phyloP scores from a whole-genome alignment of 2,797 vertebrate species.

The Enteromius paludinosus region DNA sequence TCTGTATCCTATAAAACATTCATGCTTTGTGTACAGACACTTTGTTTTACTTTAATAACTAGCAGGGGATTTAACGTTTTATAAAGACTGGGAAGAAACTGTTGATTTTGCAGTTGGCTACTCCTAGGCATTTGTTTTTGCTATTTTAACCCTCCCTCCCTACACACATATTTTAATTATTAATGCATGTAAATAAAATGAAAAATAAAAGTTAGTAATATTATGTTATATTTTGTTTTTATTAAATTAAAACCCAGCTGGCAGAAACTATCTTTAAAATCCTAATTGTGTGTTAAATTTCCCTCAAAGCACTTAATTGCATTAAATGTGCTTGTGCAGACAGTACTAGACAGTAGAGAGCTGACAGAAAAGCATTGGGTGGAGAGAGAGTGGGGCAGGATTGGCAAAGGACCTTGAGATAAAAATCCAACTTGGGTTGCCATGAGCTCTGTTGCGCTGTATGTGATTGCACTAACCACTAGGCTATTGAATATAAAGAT shows the following conservation, averaged over 20 bases:
- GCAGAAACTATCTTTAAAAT: background rate
- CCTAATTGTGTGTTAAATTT: background rate
- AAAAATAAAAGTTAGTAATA: background rate
- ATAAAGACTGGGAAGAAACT: background rate
- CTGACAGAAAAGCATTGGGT: too few relatives aligned
- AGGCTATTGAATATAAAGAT: too few relatives aligned
- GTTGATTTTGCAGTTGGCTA: constrained; percentile 22
- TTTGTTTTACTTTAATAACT: constrained; percentile 36
- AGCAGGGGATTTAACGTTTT: background rate
- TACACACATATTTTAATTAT: background rate
- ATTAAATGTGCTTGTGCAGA: background rate
- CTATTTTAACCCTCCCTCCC: background rate
- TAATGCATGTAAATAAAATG: background rate
- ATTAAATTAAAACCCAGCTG: background rate
- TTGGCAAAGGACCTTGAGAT: too few relatives aligned
- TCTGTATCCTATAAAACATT: constrained; percentile 45
- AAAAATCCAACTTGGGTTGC: too few relatives aligned
- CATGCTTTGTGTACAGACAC: constrained; percentile 19
- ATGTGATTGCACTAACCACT: too few relatives aligned
- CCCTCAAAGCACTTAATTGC: background rate
- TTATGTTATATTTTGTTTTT: background rate
- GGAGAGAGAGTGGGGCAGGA: too few relatives aligned
- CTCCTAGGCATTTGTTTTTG: background rate
- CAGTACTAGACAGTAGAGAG: too few relatives aligned
- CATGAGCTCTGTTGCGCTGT: too few relatives aligned